Evolutionary conservation across 2,888 invertebrate species (phyloP), one percentile per base, ranked within the genome.

Genomic region (Aphodius sticticus): DNA sequence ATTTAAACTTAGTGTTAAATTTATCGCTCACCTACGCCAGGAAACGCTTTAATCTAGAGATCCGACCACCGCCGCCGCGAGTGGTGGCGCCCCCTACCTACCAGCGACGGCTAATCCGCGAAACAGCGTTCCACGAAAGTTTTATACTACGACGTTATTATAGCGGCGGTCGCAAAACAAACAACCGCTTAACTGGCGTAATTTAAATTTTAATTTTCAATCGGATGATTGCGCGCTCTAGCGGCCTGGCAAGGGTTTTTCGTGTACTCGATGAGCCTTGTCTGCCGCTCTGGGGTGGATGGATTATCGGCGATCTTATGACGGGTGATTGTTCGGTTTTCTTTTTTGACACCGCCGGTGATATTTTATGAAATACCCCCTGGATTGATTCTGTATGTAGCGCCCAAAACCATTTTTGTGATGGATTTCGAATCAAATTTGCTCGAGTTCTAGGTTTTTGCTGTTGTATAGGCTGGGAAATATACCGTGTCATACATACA

Each of bases 1-100:
- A 74, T 74, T 74, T 74, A 74, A 74, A 74, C 74, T 74, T 74
- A 74, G 74, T 74, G 74, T 74, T 74, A 74, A 74, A 74, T 74
- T 74, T 74, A 74, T 74, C 74, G 74, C 36, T 35, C 74, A 37
- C 74, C n/a, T 35, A 35, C 36, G 36, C 36, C 74, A 35, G 74
- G 74, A 74, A 74, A 74, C 74, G 37, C 74, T 74, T 74, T 74
- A 74, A 74, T 74, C 74, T 74, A 74, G 74, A 74, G 74, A 74
- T 74, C 74, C 74, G 36, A 37, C 36, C 74, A 35, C 74, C 36
- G 74, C 74, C 12, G 35, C 35, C 37, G 12, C 74, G 35, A n/a
- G n/a, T 35, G 74, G 37, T n/a, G 37, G 74, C 74, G 74, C 74
- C 36, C 53, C 53, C 37, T 35, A n/a, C 15, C 74, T 12, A 7